Evolutionary conservation across 2,113 vertebrate genomes (phyloP).

Genomic region (Chaetodon trifascialis): DNA sequence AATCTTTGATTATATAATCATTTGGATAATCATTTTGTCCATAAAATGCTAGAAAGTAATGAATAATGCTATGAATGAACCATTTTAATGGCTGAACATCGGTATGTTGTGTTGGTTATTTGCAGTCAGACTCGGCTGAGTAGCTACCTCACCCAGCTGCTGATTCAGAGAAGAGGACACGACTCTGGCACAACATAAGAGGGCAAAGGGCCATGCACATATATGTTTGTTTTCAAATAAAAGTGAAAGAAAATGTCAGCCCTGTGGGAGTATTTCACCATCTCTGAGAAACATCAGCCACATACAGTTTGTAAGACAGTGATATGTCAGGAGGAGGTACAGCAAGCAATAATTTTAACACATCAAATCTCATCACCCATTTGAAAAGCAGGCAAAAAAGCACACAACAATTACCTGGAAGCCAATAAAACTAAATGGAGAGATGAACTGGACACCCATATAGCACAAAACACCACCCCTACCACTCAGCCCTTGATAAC

Average conservation of each 20-base stretch:
- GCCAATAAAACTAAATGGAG: background rate
- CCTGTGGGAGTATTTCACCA: background rate
- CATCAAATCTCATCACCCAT: background rate
- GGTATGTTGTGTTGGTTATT: no score
- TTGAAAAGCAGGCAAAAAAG: background rate
- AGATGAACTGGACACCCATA: background rate
- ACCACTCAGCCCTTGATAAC: background rate
- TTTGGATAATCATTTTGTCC: background rate
- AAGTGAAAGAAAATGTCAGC: background rate
- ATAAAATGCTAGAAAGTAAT: background rate
- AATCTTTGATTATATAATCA: background rate
- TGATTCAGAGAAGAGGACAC: background rate
- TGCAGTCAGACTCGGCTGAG: no score
- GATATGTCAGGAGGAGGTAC: background rate
- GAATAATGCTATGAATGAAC: background rate
- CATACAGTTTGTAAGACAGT: background rate
- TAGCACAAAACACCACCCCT: background rate
- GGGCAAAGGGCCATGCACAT: no score
- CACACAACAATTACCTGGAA: background rate
- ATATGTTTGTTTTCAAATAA: no score
- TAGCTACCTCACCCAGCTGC: no score
- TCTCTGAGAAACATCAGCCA: background rate
- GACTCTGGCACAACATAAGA: background rate
- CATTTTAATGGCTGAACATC: background rate
- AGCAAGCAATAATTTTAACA: background rate